Conservation (phyloP, 2,797 vertebrate genomes). For the Sternotherus odoratus region DNA sequence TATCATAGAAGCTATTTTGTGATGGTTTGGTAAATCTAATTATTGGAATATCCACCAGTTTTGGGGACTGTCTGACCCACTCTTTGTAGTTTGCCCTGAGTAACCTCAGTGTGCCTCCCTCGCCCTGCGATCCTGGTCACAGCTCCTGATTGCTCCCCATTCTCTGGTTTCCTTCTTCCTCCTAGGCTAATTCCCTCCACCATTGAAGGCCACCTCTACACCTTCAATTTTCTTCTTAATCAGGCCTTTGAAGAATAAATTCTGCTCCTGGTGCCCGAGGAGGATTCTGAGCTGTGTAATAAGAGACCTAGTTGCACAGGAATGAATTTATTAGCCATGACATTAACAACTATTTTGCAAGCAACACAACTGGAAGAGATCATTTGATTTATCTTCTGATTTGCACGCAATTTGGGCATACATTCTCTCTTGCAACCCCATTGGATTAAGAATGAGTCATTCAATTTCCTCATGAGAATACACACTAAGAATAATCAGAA, state of each 20-base stretch:
- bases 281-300: constrained; percentile 18
- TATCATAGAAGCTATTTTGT: too few relatives aligned
- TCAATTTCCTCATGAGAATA: not conserved
- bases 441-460: not conserved
- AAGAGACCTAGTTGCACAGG: not conserved
- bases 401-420: not conserved
- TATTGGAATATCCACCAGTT: too few relatives aligned
- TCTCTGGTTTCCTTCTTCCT: not conserved
- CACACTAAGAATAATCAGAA: not conserved
- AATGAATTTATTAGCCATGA: not conserved
- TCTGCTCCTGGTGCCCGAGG: not conserved
- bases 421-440: not conserved
- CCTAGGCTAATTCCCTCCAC: not conserved
- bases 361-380: not conserved
- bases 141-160: not conserved
- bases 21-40: too few relatives aligned
- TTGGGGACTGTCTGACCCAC: too few relatives aligned
- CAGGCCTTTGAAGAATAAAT: not conserved
- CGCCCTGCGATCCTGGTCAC: too few relatives aligned
- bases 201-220: not conserved
- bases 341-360: constrained; percentile 1
- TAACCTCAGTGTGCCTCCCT: too few relatives aligned
- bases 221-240: not conserved
- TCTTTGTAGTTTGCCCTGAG: too few relatives aligned
- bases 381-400: not conserved